Evolutionary conservation across 2,797 vertebrate genomes (phyloP).

Genomic region (Catostomus latipinnis): DNA sequence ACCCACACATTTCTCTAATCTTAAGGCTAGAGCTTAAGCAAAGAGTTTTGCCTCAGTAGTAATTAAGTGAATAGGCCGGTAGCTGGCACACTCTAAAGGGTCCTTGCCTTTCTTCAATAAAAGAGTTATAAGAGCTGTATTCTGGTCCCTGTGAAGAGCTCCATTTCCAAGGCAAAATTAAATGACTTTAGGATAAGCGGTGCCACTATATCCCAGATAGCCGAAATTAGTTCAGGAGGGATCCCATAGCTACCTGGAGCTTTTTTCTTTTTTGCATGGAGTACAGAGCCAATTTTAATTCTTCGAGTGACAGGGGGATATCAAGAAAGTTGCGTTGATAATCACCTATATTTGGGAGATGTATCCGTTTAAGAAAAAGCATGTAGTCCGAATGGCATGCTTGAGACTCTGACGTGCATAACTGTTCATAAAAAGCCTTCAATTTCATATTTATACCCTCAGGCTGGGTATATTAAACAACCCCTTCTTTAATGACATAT

Average conservation of each 20-base stretch:
- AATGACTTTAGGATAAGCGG: conserved; percentile 3
- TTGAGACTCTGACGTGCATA: conserved; percentile 2
- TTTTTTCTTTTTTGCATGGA: conserved; percentile 4
- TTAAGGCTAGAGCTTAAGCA: too few relatives aligned
- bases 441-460: neutral
- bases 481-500: neutral
- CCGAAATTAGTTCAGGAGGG: neutral
- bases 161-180: conserved; percentile 15
- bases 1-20: too few relatives aligned
- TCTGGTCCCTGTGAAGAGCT: conserved; percentile 17
- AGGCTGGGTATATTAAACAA: neutral
- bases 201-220: neutral
- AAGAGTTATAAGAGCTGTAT: conserved; percentile 19
- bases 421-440: conserved; percentile 8
- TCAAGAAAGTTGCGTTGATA: neutral
- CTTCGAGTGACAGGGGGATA: neutral
- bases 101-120: conserved; percentile 20
- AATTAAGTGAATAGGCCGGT: conserved; percentile 12
- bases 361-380: neutral
- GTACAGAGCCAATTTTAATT: conserved; percentile 6
- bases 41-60: conserved; percentile 8
- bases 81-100: conserved; percentile 1
- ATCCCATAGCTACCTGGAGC: conserved; percentile 10
- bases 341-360: conserved; percentile 1
- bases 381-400: neutral